Evolutionary conservation across 2,797 vertebrate genomes (phyloP).

Genomic region (Mormyrus hasselquistii): DNA sequence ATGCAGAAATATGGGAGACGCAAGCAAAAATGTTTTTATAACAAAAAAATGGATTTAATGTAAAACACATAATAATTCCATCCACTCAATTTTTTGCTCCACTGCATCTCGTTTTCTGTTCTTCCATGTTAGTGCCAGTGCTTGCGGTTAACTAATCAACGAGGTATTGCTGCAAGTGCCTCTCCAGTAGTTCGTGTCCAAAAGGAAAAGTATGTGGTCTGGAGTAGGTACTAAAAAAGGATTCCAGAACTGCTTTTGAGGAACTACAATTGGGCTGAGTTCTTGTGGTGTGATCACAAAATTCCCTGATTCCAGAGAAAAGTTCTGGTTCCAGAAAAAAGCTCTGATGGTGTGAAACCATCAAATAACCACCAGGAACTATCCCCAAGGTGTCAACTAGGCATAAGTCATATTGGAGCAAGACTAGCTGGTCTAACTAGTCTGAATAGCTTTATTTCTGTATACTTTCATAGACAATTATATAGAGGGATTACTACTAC

Average conservation of each 20-base stretch:
- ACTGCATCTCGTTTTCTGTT: not conserved
- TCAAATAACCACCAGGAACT: not conserved
- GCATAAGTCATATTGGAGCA: not conserved
- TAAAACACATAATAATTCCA: not conserved
- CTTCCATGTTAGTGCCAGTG: not conserved
- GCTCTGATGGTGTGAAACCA: no score
- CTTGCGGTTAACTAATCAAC: no score
- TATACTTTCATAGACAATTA: not conserved
- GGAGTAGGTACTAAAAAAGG: no score
- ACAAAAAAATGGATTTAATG: not conserved
- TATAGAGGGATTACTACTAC: not conserved
- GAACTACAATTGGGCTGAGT: no score
- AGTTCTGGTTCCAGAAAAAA: no score
- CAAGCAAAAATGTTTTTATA: not conserved
- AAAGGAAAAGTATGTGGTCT: not conserved
- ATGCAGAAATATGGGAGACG: not conserved
- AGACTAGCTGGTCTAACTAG: not conserved
- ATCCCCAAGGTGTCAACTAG: not conserved
- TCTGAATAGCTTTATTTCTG: not conserved
- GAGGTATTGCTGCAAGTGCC: no score
- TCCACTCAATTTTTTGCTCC: not conserved
- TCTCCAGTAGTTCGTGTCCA: not conserved
- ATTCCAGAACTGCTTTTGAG: no score
- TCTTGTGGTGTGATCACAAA: no score
- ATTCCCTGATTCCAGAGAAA: no score